A percentile compares a stretch with the other conserved stretches of the same genome.
Conservation (phyloP, 2,113 vertebrate species). For the Regulus satrapa region DNA sequence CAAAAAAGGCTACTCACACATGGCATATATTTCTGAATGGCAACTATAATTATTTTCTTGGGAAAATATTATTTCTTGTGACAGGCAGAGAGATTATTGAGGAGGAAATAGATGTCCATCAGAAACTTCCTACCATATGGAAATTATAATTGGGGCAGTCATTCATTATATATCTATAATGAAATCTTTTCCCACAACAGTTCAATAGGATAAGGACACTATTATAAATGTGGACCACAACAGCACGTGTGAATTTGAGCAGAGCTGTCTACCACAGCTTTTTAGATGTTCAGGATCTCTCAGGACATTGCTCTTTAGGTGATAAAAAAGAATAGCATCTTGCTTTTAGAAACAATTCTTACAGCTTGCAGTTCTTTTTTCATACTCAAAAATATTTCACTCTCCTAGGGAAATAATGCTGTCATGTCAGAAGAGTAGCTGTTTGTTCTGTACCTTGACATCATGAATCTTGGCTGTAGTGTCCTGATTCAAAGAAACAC, state of each 20-base stretch:
- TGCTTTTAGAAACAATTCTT: not conserved
- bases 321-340: not conserved
- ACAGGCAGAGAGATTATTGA: not conserved
- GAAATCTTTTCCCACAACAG: not conserved
- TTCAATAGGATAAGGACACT: not conserved
- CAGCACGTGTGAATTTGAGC: not conserved
- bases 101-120: not conserved
- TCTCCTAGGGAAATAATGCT: not conserved
- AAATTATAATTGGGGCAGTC: not conserved
- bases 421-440: not conserved
- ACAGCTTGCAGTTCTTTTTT: not conserved
- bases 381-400: not conserved
- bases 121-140: not conserved
- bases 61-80: not conserved
- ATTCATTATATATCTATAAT: not conserved
- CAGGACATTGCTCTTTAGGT: not conserved
- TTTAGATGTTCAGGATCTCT: not conserved
- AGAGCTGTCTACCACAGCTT: not conserved
- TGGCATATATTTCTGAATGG: not conserved
- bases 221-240: not conserved
- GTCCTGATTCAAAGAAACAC: not conserved
- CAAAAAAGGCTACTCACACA: not conserved
- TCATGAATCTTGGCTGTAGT: not conserved
- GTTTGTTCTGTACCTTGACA: not conserved
- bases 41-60: not conserved